A percentile compares a stretch with the other conserved stretches of the same genome.
Evolutionary conservation across 2,113 vertebrate genomes (phyloP).

Genomic region (Suncus etruscus): DNA sequence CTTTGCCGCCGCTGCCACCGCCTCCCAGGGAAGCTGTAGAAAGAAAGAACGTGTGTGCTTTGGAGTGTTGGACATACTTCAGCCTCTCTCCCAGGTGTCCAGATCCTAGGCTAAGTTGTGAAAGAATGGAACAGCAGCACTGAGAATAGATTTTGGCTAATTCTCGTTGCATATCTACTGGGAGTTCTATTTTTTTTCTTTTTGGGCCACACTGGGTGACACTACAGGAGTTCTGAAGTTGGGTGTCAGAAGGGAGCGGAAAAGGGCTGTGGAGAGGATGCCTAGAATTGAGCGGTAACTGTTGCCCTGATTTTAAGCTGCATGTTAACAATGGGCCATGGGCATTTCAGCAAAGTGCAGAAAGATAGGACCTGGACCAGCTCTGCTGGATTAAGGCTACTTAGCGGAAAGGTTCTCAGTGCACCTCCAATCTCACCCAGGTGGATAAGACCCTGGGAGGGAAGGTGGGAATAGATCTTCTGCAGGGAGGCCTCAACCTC

Average conservation of each 20-base stretch:
- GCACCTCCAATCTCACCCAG: not conserved
- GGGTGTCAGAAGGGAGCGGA: not conserved
- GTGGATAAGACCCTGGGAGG: not conserved
- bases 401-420: not conserved
- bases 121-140: not conserved
- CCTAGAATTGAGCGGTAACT: not conserved
- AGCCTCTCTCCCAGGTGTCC: not conserved
- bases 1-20: not conserved
- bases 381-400: not conserved
- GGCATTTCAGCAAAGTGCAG: not conserved
- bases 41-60: not conserved
- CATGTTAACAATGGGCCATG: no score
- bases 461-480: fast-evolving
- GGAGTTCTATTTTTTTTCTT: no score
- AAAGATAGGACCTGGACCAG: not conserved
- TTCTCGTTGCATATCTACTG: no score
- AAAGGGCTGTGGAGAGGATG: fast-evolving
- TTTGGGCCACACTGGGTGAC: no score
- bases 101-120: not conserved
- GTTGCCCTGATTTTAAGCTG: not conserved
- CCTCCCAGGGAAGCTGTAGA: constrained; percentile 65
- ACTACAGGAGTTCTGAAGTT: not conserved
- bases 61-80: not conserved
- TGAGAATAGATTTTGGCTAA: not conserved
- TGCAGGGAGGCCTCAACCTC: not conserved